phyloP scores from a whole-genome alignment of 1,140 invertebrate genomes.

The Atta cephalotes region DNA sequence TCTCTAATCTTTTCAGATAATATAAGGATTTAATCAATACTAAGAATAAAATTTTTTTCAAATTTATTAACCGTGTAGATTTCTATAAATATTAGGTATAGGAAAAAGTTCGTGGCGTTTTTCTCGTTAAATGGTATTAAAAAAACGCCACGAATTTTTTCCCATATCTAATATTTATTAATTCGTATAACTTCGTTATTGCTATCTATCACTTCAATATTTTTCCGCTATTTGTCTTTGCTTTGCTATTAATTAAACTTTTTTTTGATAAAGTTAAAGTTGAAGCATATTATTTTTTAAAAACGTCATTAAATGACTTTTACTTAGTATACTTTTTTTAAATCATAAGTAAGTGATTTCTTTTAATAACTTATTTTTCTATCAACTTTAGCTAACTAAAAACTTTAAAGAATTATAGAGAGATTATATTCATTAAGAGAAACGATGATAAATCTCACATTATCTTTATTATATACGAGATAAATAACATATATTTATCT shows the following conservation, averaged over 20 bases:
- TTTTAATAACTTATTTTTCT: background rate
- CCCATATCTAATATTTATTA: background rate
- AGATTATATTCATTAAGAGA: background rate
- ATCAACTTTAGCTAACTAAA: background rate
- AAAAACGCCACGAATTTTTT: too few species aligned
- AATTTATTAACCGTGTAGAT: too few species aligned
- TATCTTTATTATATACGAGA: background rate
- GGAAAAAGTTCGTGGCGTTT: too few species aligned
- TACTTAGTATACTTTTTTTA: background rate
- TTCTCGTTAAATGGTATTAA: too few species aligned
- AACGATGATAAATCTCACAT: background rate
- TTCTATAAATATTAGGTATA: too few species aligned
- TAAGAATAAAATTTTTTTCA: too few species aligned
- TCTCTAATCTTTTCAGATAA: too few species aligned
- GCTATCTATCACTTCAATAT: background rate
- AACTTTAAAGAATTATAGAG: background rate
- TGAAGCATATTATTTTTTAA: background rate
- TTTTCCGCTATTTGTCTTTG: background rate
- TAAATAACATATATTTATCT: background rate
- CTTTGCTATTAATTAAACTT: background rate
- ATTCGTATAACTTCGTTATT: background rate
- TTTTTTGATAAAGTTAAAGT: background rate
- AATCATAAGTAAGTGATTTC: background rate
- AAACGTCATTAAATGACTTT: background rate
- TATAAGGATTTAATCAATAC: too few species aligned